Base-by-base conservation (phyloP, 2,797 vertebrate species). In the Emydoidea blandingii region DNA sequence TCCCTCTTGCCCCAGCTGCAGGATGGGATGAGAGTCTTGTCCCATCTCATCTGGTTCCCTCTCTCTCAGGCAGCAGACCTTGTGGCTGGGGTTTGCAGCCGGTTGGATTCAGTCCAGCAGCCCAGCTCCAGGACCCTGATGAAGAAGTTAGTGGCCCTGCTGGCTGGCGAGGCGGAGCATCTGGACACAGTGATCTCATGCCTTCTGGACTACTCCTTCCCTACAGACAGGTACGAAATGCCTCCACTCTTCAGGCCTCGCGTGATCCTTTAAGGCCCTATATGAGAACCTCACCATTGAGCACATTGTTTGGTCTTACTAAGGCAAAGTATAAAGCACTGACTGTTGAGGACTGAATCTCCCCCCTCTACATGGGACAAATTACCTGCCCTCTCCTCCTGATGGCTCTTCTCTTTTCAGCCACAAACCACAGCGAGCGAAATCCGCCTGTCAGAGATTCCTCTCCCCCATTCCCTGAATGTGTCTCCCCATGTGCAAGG, bases 21-120 rank as follows among this genome's bases (percentile, higher is more conserved):
- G 74, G 93, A 47, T 7, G 16, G 10, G 29, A 27, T 93, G 81
- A 52, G 41, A 49, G 8, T 82, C 47, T 56, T 90, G 47, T 7
- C 8, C 50, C 49, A 25, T 29, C 29, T 83, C 68, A 3, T 81
- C 10, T 21, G 15, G 41, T 84, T 92, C 87, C 92, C 82, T 62
- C 47, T 56, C 95, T 82, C 62, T 89, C 74, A 98, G 97, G 95
- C 97, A 11, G 95, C 97, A 34, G 97, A 98, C 91, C 95, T 97
- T 83, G 86, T 97, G 81, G 91, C 94, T 7, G 91, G 95, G 81
- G 95, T 97, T 90, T 98, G 97, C 94, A 91, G 93, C 89, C 95
- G 21, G 25, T 81, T 98, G 31, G 79, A 94, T 23, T 34, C 86
- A 59, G 96, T 97, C 94, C 96, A 44, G 62, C 91, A 94, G 29